phyloP scores from a whole-genome alignment of 2,797 vertebrate genomes.

The Sardinella longiceps region DNA sequence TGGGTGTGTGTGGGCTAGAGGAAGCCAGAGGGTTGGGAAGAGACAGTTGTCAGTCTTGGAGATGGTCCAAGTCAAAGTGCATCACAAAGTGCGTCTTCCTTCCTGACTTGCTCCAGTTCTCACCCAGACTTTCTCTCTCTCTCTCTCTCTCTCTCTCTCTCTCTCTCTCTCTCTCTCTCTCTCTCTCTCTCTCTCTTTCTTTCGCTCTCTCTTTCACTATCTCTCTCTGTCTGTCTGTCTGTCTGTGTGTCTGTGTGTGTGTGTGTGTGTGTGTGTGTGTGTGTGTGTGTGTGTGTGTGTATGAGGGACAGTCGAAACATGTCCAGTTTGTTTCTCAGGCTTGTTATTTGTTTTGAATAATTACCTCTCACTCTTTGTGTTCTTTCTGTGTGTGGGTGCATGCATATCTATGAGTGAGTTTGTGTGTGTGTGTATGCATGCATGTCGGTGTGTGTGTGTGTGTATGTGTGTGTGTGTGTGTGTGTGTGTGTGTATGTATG shows the following conservation, averaged over 20 bases:
- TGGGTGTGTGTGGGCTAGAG: not conserved
- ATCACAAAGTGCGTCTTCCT: not conserved
- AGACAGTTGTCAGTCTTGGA: not conserved
- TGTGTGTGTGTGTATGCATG: not conserved
- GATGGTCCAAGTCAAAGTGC: not conserved
- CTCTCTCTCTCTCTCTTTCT: not conserved
- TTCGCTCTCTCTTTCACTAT: not conserved
- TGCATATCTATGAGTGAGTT: not conserved
- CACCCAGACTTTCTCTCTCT: not conserved
- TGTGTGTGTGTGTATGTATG: not conserved
- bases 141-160: not conserved
- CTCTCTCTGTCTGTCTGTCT: not conserved
- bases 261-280: constrained; percentile 16
- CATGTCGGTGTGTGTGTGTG: not conserved
- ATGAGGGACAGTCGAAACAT: not conserved
- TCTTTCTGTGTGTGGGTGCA: not conserved
- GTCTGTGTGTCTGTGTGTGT: not conserved
- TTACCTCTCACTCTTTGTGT: constrained; percentile 7
- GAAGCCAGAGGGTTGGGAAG: not conserved
- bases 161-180: not conserved
- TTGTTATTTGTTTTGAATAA: constrained; percentile 39
- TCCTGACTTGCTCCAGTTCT: not conserved
- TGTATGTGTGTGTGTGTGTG: not conserved
- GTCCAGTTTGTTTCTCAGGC: constrained; percentile 14
- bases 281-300: not conserved